These are phyloP conservation scores for Habrosyne pyritoides DNA, from an alignment of 2,888 invertebrate genomes.

Conservation along the genomic window DNA sequence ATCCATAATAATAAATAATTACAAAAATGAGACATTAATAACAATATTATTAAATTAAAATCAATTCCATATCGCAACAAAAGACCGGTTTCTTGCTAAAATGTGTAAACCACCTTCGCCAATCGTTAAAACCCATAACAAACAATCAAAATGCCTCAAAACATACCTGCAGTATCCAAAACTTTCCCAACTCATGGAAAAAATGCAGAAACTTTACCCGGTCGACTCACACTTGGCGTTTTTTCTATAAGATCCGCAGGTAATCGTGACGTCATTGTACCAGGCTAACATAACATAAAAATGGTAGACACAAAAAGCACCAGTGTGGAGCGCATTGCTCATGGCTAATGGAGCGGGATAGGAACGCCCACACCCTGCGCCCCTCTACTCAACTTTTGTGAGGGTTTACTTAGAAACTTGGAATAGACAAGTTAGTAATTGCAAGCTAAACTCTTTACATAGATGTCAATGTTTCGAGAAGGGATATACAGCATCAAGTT, in stretches of 20 bases:
- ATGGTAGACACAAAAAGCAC: conserved; percentile 20
- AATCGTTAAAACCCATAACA: background rate
- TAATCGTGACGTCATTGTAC: conserved; percentile 57
- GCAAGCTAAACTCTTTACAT: background rate
- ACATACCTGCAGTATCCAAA: background rate
- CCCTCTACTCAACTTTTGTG: conserved; percentile 39
- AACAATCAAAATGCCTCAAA: background rate
- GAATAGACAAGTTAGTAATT: background rate
- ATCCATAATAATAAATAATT: too few relatives aligned
- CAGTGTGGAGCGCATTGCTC: conserved; percentile 13
- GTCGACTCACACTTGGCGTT: conserved; percentile 19
- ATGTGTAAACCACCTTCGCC: background rate
- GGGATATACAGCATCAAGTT: too few relatives aligned
- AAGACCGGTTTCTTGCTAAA: background rate
- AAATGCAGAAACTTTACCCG: background rate
- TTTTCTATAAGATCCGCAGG: conserved; percentile 40
- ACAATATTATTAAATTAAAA: background rate
- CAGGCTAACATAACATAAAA: conserved; percentile 56
- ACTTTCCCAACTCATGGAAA: background rate
- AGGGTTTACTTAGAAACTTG: background rate
- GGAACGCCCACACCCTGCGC: conserved; percentile 64
- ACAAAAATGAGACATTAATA: too few relatives aligned
- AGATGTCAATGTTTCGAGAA: background rate
- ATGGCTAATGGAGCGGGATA: conserved; percentile 18
- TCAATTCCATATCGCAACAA: background rate